Evolutionary conservation across 2,113 vertebrate genomes (phyloP), one percentile per base, ranked within the genome.

Genomic region (Rhodinocichla rosea): DNA sequence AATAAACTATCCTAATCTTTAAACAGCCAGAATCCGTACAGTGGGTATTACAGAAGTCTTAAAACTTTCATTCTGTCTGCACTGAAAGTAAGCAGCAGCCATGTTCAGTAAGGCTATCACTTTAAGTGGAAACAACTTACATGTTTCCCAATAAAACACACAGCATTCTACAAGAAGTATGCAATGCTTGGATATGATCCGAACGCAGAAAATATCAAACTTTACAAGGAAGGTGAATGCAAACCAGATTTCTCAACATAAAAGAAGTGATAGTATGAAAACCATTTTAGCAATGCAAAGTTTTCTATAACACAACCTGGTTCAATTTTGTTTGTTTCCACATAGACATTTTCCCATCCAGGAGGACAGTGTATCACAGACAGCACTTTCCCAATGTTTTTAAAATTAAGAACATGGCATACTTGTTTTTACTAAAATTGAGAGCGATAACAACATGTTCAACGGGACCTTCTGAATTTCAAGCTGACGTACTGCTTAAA

Each of bases 191-290:
- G 59, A 50, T 65, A 74, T 6, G 27, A 86, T 35, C 59, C 0
- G 0, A 86, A 92, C 0, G 0, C 45, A 53, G 55, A 83, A 87
- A 89, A 60, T 71, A 75, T 12, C 3, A 0, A 84, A 42, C 14
- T 35, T 22, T 9, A 49, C 15, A 35, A 9, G 13, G 47, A 94
- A 75, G 33, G 52, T 52, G 49, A 84, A 78, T 32, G 26, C 7
- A 85, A 88, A 55, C n/a, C 68, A 80, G 60, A 76, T 59, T 76
- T 73, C 76, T 89, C n/a, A 87, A 68, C 8, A 37, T 11, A 52
- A 80, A 73, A 79, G 3, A 65, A 47, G 22, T 2, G 0, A 35
- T 32, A 65, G 10, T 60, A 57, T 47, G 26, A 85, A 92, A 57
- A 73, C 1, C 7, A 69, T 76, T 79, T 76, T 35, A 76, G 26